Base-by-base conservation (phyloP, 1,140 invertebrate species). In the Patella vulgata region DNA sequence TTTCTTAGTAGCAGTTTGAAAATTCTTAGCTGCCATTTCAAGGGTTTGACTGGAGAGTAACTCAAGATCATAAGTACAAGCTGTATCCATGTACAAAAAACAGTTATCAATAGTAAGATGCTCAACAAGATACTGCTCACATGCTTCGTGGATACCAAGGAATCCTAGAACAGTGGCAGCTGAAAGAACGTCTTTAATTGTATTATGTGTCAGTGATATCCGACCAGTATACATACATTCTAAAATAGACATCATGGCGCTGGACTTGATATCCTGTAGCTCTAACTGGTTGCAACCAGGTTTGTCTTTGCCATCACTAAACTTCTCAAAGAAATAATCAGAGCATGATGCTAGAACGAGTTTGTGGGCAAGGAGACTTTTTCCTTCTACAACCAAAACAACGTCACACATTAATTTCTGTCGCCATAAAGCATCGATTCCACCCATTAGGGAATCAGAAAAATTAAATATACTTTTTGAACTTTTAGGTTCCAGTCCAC, bases 261-360 rank as follows among this genome's bases (percentile, higher is more conserved):
- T 53, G 0, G 62, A 57, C 9, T 33, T 47, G 14, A 74, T 46
- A 46, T 66, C 68, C 9, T 55, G 27, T 11, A 67, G 31, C 11
- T 55, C 54, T n/a, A 71, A 19, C n/a, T 64, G 28, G 11, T 12
- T 19, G 17, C 25, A 44, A 21, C 52, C 55, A 2, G 56, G 33
- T 19, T 54, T 43, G n/a, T 63, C 39, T n/a, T 43, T 33, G 12
- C 51, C 47, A 52, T 67, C 62, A 9, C 65, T 60, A 48, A 74
- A 71, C 23, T 66, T 40, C 42, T 76, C 71, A 52, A 71, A 71
- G 33, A 76, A 76, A 44, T 66, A 71, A 56, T 74, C 74, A n/a
- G 60, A 73, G 39, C 74, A 71, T 14, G 74, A 60, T 5, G 68
- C 66, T 17, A 76, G 44, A 9, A 76, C 46, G 8, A 71, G 25